Evolutionary conservation across 2,888 invertebrate species (phyloP), one percentile per base, ranked within the genome.

Genomic region (Melitaea athalia): DNA sequence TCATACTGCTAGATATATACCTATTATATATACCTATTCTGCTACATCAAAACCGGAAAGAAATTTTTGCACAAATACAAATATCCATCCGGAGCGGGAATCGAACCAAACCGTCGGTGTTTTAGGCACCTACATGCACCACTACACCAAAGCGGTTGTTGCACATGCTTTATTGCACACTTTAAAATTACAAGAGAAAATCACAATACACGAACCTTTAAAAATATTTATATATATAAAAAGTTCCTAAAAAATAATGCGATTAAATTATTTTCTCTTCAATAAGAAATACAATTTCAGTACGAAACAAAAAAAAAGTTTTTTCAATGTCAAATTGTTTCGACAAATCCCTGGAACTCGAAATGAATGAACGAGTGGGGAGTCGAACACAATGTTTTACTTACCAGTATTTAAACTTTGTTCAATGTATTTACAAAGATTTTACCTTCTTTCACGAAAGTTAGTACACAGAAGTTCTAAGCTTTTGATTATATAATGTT

Each of bases 391-490:
- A 49, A 31, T 43, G 17, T 68, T 47, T 55, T 55, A 64, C 61
- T 57, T 61, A 61, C 64, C 49, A 49, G 57, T 60, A 55, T 47
- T 68, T 64, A 47, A 38, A 64, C 45, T 64, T 64, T 33, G 42
- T 53, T 55, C 11, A 17, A 42, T 59, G 43, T 64, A 64, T 61
- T 64, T 68, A n/a, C 49, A 45, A 64, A 57, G 50, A 61, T 61
- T 57, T 61, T 57, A 50, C 33, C 55, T 64, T 61, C 45, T 60
- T 55, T 59, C 38, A 17, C 45, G 45, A 38, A 68, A 60, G 38
- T 38, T 38, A 38, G 38, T 38, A 38, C 2, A 38, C 38, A 38
- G 8, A 38, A 38, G 62, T 63, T 65, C n/a, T 59, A 10, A 45
- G 59, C 43, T 47, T 38, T 60, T 31, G 52, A 17, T 47, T 45